phyloP scores from a whole-genome alignment of 1,140 invertebrate genomes.

The Heliconius congener region DNA sequence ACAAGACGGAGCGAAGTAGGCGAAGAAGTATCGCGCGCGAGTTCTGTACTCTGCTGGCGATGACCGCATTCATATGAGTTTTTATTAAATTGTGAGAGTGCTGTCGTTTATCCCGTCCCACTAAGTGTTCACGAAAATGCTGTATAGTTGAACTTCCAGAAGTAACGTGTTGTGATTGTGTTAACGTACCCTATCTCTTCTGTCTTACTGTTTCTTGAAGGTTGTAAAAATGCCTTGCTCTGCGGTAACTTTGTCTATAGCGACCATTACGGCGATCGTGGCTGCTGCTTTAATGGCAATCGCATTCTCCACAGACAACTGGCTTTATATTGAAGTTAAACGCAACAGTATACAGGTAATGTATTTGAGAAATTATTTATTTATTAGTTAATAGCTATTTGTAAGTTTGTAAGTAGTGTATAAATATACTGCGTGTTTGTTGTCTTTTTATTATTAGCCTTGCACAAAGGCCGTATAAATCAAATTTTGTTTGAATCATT shows the following conservation, averaged over 20 bases:
- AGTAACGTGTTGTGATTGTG: slow-evolving; percentile 77
- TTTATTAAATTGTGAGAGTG: slow-evolving; percentile 77
- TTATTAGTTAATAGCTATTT: not conserved
- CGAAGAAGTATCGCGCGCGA: slow-evolving; percentile 78
- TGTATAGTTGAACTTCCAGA: slow-evolving; percentile 75
- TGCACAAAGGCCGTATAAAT: not conserved
- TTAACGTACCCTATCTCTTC: slow-evolving; percentile 57
- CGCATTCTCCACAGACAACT: slow-evolving; percentile 97
- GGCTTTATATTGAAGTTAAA: slow-evolving; percentile 95
- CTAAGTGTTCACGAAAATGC: slow-evolving; percentile 79
- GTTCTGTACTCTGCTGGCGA: slow-evolving; percentile 78
- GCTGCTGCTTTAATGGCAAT: slow-evolving; percentile 94
- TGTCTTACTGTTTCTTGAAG: slow-evolving; percentile 66
- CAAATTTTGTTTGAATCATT: not conserved
- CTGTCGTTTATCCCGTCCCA: slow-evolving; percentile 73
- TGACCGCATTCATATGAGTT: slow-evolving; percentile 78
- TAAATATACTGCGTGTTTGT: not conserved
- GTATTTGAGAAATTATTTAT: not conserved
- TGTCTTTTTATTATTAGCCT: not conserved
- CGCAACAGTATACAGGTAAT: slow-evolving; percentile 92
- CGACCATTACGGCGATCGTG: slow-evolving; percentile 95
- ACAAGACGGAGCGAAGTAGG: slow-evolving; percentile 72
- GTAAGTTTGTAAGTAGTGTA: not conserved
- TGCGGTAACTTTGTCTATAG: slow-evolving; percentile 95
- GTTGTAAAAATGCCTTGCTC: slow-evolving; percentile 93